These are phyloP conservation scores for Mallotus villosus DNA, from an alignment of 2,797 vertebrate species.

Conservation along the genomic window DNA sequence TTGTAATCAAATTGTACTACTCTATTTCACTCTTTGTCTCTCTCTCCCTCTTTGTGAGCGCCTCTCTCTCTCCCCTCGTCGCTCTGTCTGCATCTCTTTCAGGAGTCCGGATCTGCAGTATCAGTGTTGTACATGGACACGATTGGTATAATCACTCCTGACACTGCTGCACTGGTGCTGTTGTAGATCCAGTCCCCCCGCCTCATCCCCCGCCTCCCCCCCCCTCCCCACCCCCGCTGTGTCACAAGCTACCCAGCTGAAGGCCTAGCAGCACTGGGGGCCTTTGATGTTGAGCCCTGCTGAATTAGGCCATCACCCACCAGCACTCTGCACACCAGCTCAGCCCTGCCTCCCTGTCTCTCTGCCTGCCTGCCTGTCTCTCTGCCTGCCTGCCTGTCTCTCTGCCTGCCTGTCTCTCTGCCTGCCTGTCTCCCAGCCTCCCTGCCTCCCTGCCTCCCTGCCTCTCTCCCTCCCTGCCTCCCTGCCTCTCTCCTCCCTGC, in stretches of 20 bases:
- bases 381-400: no score
- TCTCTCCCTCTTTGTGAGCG: constrained; percentile 10
- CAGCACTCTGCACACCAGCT: constrained; percentile 48
- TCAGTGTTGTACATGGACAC: constrained; percentile 2
- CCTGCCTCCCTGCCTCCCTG: no score
- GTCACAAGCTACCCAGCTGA: constrained; percentile 64
- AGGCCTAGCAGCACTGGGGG: constrained; percentile 66
- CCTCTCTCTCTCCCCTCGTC: background rate
- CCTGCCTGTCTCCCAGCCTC: no score
- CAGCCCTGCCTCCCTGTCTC: no score
- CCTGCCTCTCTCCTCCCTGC: no score
- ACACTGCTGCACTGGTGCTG: background rate
- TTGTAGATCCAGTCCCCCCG: background rate
- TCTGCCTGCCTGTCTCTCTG: no score
- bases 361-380: no score
- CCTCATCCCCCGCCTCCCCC: background rate
- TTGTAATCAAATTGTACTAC: background rate
- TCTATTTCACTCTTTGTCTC: background rate
- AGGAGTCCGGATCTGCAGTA: constrained; percentile 1
- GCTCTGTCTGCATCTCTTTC: background rate
- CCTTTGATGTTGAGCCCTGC: constrained; percentile 72
- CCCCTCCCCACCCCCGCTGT: constrained; percentile 34
- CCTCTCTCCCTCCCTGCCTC: no score
- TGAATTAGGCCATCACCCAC: constrained; percentile 71
- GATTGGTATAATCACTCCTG: background rate